phyloP scores from a whole-genome alignment of 1,140 invertebrate species.

The Lasaia peninsularis region DNA sequence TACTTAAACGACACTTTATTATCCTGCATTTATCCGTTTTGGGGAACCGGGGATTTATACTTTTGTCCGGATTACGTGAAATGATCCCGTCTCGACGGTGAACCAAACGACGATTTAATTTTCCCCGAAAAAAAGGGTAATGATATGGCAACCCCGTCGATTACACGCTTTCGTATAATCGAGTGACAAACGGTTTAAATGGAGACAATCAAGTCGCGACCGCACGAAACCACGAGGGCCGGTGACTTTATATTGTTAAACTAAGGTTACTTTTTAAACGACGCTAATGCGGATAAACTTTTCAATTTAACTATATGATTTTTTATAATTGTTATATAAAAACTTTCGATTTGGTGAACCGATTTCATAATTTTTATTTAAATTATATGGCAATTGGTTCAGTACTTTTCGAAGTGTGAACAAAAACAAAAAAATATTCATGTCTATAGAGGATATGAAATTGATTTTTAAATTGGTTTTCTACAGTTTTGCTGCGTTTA shows the following conservation, averaged over 20 bases:
- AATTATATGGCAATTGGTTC: too few relatives aligned
- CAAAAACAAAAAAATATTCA: too few relatives aligned
- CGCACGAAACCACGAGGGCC: slow-evolving; percentile 17
- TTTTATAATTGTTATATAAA: too few relatives aligned
- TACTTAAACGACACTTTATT: slow-evolving; percentile 74
- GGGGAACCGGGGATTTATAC: slow-evolving; percentile 52
- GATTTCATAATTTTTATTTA: too few relatives aligned
- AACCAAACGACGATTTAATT: slow-evolving; percentile 64
- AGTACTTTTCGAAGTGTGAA: too few relatives aligned
- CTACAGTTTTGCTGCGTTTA: too few relatives aligned
- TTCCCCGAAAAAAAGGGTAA: slow-evolving; percentile 52
- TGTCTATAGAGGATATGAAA: too few relatives aligned
- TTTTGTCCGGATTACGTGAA: slow-evolving; percentile 37
- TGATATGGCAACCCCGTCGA: slow-evolving; percentile 49
- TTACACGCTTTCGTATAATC: slow-evolving; percentile 54
- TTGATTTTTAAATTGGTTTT: too few relatives aligned
- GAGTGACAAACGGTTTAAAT: slow-evolving; percentile 68
- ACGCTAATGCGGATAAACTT: too few relatives aligned
- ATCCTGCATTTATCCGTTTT: slow-evolving; percentile 63
- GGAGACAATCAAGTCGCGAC: slow-evolving; percentile 38
- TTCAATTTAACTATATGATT: too few relatives aligned
- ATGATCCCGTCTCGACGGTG: slow-evolving; percentile 42
- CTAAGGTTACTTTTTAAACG: slow-evolving; percentile 15
- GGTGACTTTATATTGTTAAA: slow-evolving; percentile 19
- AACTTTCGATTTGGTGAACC: too few relatives aligned